Evolutionary conservation across 2,113 vertebrate species (phyloP).

Genomic region (Cololabis saira): DNA sequence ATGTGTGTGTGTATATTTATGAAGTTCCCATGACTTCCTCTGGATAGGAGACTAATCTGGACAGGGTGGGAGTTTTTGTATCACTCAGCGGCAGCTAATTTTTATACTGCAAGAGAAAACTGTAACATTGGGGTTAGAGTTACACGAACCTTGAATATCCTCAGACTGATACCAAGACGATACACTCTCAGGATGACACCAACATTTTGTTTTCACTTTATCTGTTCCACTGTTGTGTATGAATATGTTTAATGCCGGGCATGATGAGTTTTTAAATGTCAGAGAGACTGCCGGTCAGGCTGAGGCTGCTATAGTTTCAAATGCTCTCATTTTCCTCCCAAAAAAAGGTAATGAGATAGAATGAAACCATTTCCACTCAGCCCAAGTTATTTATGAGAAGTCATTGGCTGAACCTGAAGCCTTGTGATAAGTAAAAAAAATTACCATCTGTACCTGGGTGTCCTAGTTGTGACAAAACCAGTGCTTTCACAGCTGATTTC

Average conservation of each 20-base stretch:
- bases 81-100: neutral
- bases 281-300: slow-evolving; percentile 11
- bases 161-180: neutral
- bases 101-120: neutral
- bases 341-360: slow-evolving; percentile 4
- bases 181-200: slow-evolving; percentile 11
- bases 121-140: neutral
- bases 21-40: slow-evolving; percentile 44
- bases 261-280: slow-evolving; percentile 28
- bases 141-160: slow-evolving; percentile 8
- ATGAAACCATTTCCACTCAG: slow-evolving; percentile 13
- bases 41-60: neutral
- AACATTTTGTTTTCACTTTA: slow-evolving; percentile 12
- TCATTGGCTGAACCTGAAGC: neutral
- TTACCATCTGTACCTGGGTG: neutral
- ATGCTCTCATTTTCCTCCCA: neutral
- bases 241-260: neutral
- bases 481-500: no score
- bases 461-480: neutral
- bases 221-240: neutral
- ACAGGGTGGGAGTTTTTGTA: neutral
- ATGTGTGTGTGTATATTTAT: slow-evolving; percentile 47
- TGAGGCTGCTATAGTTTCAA: slow-evolving; percentile 14
- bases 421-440: neutral
- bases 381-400: slow-evolving; percentile 19